Percentiles rank a stretch among this genome's conserved stretches.
phyloP scores from a whole-genome alignment of 2,888 invertebrate species.

The Cheilosia scutellata region DNA sequence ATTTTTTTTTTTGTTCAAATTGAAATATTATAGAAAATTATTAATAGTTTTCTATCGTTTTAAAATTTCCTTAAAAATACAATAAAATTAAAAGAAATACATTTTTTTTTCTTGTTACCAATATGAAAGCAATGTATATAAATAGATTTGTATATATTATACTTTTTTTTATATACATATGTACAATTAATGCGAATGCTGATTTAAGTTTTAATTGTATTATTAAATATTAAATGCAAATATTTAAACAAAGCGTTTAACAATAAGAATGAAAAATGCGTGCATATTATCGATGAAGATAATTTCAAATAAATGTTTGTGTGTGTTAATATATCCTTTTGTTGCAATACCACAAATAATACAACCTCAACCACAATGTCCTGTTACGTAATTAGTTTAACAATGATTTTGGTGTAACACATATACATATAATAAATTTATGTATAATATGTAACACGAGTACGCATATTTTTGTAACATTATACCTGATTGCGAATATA shows the following conservation, averaged over 20 bases:
- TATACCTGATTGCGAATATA: slow-evolving; percentile 35
- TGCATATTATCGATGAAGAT: neutral
- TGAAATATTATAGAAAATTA: slow-evolving; percentile 54
- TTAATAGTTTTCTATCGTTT: slow-evolving; percentile 20
- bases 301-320: neutral
- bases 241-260: slow-evolving; percentile 9
- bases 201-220: slow-evolving; percentile 61
- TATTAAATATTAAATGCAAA: slow-evolving; percentile 53
- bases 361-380: slow-evolving; percentile 44
- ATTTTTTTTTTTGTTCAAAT: slow-evolving; percentile 17
- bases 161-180: slow-evolving; percentile 30
- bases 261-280: slow-evolving; percentile 11
- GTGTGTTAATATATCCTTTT: slow-evolving; percentile 34
- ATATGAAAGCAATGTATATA: slow-evolving; percentile 67
- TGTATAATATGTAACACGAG: slow-evolving; percentile 36
- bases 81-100: slow-evolving; percentile 46
- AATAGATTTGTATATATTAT: slow-evolving; percentile 18
- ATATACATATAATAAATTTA: slow-evolving; percentile 16
- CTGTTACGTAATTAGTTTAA: slow-evolving; percentile 65
- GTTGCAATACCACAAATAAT: slow-evolving; percentile 12
- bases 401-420: slow-evolving; percentile 62
- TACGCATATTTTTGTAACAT: slow-evolving; percentile 30
- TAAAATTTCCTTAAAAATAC: slow-evolving; percentile 42
- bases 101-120: slow-evolving; percentile 19
- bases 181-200: slow-evolving; percentile 68